Evolutionary conservation across 2,888 invertebrate species (phyloP).

Genomic region (Pollenia griseotomentosa): DNA sequence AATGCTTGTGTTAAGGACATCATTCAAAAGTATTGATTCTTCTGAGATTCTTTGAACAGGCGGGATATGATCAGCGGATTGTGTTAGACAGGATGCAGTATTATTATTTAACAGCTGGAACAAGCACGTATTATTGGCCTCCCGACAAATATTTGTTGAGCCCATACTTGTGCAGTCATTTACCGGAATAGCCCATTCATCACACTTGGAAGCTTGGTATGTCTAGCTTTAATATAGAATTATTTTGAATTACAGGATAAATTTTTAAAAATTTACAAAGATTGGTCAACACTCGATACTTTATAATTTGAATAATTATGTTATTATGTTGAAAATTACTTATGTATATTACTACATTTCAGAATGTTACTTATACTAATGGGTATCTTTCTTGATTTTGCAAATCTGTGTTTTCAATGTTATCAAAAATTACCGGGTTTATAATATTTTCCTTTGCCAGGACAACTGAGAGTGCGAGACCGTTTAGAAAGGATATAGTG

Average conservation of each 20-base stretch:
- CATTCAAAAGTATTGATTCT: too few species aligned
- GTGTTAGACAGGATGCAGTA: too few species aligned
- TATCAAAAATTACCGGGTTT: neutral
- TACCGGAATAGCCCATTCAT: neutral
- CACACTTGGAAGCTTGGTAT: neutral
- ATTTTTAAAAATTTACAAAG: neutral
- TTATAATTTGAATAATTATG: neutral
- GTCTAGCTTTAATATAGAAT: neutral
- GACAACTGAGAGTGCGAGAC: neutral
- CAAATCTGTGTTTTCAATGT: neutral
- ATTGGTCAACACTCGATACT: neutral
- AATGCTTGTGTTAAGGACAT: too few species aligned
- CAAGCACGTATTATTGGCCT: too few species aligned
- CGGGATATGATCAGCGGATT: too few species aligned
- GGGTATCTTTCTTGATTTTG: neutral
- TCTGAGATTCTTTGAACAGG: too few species aligned
- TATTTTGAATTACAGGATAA: constrained; percentile 6
- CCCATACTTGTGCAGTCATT: neutral
- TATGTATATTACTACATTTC: neutral
- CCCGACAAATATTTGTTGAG: neutral
- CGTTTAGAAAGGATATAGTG: neutral
- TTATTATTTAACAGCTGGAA: too few species aligned
- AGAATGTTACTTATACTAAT: neutral
- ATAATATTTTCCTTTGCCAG: constrained; percentile 1
- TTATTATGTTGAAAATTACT: neutral